phyloP scores from a whole-genome alignment of 2,797 vertebrate genomes.

The Oryzias dopingdopingensis region DNA sequence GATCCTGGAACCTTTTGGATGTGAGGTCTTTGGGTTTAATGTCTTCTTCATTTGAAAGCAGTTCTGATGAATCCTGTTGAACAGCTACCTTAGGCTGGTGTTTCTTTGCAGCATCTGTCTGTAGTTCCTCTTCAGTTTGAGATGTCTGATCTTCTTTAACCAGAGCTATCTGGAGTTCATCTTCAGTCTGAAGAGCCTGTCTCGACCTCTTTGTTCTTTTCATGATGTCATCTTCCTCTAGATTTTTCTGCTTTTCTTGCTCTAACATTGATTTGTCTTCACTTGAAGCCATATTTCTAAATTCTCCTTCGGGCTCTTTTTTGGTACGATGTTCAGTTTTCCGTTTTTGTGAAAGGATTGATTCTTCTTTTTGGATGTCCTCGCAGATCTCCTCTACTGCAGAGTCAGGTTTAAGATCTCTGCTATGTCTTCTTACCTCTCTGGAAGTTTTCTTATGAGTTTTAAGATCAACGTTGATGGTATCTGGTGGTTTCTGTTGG shows the following conservation, averaged over 20 bases:
- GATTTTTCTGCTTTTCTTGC: neutral
- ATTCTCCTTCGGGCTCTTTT: neutral
- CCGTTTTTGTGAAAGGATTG: neutral
- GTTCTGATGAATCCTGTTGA: neutral
- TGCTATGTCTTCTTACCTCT: no score
- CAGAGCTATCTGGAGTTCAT: neutral
- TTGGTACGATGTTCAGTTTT: neutral
- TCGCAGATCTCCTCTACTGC: neutral
- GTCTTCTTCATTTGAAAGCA: neutral
- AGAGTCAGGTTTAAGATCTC: neutral
- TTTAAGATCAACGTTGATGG: neutral
- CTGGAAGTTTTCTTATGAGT: neutral
- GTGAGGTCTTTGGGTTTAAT: neutral
- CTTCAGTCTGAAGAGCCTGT: neutral
- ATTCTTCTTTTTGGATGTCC: neutral
- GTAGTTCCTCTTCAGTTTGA: conserved; percentile 2
- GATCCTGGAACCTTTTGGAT: neutral
- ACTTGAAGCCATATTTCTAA: neutral
- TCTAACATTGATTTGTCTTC: neutral
- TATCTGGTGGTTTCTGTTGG: neutral
- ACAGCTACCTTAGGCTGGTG: neutral
- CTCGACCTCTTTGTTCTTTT: neutral
- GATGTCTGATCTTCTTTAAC: neutral
- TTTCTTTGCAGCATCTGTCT: neutral
- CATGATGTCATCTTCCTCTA: neutral